Percentiles rank a stretch among this genome's conserved stretches.
These are phyloP conservation scores for Merops nubicus DNA, from an alignment of 2,113 vertebrate species.

Conservation along the genomic window DNA sequence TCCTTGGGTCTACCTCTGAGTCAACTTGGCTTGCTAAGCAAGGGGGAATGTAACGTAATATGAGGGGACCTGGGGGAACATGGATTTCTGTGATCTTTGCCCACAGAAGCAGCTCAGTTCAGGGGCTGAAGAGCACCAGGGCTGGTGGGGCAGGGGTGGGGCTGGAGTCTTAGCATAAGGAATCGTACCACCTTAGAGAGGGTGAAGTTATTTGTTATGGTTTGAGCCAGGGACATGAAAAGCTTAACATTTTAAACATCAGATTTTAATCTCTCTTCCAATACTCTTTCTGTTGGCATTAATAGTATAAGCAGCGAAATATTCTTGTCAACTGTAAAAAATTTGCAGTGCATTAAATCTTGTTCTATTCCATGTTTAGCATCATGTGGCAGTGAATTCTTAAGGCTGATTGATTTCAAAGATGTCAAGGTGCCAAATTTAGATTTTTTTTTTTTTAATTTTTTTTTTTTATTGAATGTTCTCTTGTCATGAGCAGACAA, in stretches of 20 bases:
- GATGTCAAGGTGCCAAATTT: not conserved
- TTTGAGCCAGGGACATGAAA: not conserved
- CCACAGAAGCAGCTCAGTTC: not conserved
- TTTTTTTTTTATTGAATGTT: slow-evolving; percentile 20
- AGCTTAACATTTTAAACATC: not conserved
- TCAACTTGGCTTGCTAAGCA: not conserved
- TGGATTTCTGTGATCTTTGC: not conserved
- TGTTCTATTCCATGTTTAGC: not conserved
- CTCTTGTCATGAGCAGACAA: not conserved
- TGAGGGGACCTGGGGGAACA: rapidly evolving
- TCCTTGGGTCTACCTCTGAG: not conserved
- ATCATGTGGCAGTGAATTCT: not conserved
- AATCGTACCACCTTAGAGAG: not conserved
- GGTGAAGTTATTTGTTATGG: not conserved
- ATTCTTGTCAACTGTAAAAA: not conserved
- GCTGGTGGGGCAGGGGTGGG: not conserved
- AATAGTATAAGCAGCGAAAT: not conserved
- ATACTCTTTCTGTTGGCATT: not conserved
- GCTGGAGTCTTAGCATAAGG: not conserved
- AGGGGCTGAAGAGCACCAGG: not conserved
- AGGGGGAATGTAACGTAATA: not conserved
- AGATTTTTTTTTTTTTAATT: too few species aligned
- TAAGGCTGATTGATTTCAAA: not conserved
- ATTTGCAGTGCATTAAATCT: not conserved
- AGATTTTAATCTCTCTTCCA: not conserved